These are phyloP conservation scores for Chlamydotis undulata DNA, from an alignment of 2,113 vertebrate species.

Conservation along the genomic window DNA sequence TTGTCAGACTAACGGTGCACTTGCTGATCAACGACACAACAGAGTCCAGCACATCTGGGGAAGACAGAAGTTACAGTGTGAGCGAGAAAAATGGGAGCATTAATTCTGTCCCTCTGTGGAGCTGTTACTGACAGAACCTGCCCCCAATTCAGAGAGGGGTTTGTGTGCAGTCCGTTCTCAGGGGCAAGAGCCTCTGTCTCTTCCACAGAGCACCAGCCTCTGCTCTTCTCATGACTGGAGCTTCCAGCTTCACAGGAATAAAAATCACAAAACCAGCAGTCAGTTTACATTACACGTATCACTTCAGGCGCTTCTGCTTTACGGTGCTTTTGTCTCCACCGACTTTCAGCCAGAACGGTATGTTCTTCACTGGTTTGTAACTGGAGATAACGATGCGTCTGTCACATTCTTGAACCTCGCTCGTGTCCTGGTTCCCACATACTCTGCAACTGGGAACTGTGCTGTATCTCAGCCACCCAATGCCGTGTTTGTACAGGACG, in stretches of 20 bases:
- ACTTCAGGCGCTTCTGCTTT: neutral
- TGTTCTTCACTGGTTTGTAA: neutral
- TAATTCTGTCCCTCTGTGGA: neutral
- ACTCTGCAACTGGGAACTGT: neutral
- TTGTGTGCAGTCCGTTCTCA: neutral
- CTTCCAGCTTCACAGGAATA: conserved; percentile 23
- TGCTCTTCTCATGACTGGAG: neutral
- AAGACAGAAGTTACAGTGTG: conserved; percentile 24
- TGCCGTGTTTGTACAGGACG: neutral
- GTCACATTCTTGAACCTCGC: neutral
- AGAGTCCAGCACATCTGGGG: neutral
- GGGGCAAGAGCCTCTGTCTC: neutral
- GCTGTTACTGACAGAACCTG: conserved; percentile 14
- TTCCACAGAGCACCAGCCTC: neutral
- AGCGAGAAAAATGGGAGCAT: neutral
- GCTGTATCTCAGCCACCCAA: neutral
- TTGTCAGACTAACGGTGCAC: neutral
- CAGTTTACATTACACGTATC: neutral
- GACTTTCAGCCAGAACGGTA: neutral
- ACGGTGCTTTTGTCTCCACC: neutral
- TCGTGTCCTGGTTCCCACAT: neutral
- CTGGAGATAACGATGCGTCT: neutral
- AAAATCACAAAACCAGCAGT: neutral
- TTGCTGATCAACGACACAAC: neutral
- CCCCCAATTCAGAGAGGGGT: neutral